Evolutionary conservation across 2,113 vertebrate genomes (phyloP).

Genomic region (Arvicanthis niloticus): DNA sequence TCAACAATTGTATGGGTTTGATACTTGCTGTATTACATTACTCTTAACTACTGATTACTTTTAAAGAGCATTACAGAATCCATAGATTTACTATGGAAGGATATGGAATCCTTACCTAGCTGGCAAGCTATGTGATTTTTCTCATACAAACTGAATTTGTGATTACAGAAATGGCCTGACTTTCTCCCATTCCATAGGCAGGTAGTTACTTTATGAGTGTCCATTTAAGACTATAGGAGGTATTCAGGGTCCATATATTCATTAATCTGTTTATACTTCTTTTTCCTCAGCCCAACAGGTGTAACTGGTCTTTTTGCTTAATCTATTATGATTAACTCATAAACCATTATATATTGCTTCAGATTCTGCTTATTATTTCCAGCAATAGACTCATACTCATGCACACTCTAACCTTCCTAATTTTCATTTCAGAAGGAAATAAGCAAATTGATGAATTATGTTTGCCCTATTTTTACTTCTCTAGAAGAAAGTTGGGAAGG

Average conservation of each 20-base stretch:
- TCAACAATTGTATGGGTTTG: not conserved
- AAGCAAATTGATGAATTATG: not conserved
- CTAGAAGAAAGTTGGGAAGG: not conserved
- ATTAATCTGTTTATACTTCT: not conserved
- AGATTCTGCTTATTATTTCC: not conserved
- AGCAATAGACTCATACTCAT: not conserved
- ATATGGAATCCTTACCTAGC: not conserved
- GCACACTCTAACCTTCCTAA: not conserved
- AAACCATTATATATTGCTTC: not conserved
- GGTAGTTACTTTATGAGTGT: not conserved
- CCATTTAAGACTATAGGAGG: not conserved
- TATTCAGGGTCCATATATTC: not conserved
- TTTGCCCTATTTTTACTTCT: not conserved
- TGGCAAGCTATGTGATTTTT: not conserved
- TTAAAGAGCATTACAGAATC: not conserved
- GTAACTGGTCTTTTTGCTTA: not conserved
- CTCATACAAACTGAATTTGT: not conserved
- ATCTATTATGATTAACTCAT: not conserved
- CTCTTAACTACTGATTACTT: not conserved
- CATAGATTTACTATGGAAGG: not conserved
- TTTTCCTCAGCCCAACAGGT: not conserved
- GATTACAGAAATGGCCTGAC: not conserved
- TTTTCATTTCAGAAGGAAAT: not conserved
- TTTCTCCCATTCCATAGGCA: not conserved
- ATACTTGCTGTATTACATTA: not conserved